A percentile compares a stretch with the other conserved stretches of the same genome.
Evolutionary conservation across 2,113 vertebrate genomes (phyloP).

Genomic region (Mus pahari): DNA sequence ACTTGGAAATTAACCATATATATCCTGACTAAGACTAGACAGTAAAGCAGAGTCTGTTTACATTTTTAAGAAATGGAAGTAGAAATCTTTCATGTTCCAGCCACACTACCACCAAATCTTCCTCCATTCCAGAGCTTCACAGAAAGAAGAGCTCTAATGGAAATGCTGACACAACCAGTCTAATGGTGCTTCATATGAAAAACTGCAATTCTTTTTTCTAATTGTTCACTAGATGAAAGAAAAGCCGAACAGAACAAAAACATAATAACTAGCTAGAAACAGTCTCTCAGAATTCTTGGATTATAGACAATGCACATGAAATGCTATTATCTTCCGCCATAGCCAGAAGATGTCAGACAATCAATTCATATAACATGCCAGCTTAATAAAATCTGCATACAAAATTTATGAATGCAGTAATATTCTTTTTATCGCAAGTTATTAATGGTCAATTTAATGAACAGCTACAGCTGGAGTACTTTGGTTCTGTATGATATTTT

Average conservation of each 20-base stretch:
- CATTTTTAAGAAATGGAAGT: slow-evolving; percentile 12
- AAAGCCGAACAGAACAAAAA: slow-evolving; percentile 78
- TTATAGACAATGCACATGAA: slow-evolving; percentile 84
- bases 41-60: slow-evolving; percentile 50
- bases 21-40: slow-evolving; percentile 30
- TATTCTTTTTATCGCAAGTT: slow-evolving; percentile 90
- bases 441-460: slow-evolving; percentile 94
- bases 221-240: slow-evolving; percentile 74
- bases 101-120: slow-evolving; percentile 19
- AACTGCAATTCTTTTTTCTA: slow-evolving; percentile 76
- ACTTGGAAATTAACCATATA: slow-evolving; percentile 15
- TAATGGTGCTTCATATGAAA: slow-evolving; percentile 69
- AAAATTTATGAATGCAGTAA: slow-evolving; percentile 91
- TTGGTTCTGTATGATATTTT: slow-evolving; percentile 88
- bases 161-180: slow-evolving; percentile 78
- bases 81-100: slow-evolving; percentile 53
- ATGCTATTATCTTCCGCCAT: slow-evolving; percentile 88
- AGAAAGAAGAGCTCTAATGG: slow-evolving; percentile 63
- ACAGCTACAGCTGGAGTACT: slow-evolving; percentile 88
- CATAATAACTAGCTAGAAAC: slow-evolving; percentile 79
- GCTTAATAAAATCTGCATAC: slow-evolving; percentile 92
- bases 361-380: slow-evolving; percentile 89
- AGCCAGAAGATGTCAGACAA: slow-evolving; percentile 88
- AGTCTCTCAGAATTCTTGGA: slow-evolving; percentile 85
- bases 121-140: not conserved